Conservation (phyloP, 2,113 vertebrate genomes). For the Coreoperca whiteheadi region DNA sequence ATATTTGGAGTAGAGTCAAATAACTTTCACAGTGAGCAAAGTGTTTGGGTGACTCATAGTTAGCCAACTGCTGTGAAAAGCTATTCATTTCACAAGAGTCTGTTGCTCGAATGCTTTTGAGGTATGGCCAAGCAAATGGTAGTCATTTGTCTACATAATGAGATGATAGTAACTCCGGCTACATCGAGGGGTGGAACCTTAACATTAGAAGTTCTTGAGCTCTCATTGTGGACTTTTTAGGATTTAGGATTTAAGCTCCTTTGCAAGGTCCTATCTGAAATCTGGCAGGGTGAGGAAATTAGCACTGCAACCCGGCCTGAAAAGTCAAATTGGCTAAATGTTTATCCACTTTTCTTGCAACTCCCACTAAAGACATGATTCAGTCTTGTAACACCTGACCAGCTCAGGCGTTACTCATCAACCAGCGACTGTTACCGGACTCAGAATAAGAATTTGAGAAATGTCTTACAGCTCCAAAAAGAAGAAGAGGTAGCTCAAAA, state of each 20-base stretch:
- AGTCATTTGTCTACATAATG: conserved; percentile 16
- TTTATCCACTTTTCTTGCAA: conserved; percentile 36
- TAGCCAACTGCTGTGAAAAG: conserved; percentile 44
- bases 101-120: conserved; percentile 7
- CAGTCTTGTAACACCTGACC: conserved; percentile 33
- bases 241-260: conserved; percentile 6
- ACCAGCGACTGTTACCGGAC: not conserved
- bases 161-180: conserved; percentile 2
- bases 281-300: conserved; percentile 36
- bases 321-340: conserved; percentile 25
- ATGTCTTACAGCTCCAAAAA: not conserved
- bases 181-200: not conserved
- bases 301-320: conserved; percentile 7
- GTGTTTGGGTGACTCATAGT: conserved; percentile 55
- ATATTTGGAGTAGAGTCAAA: conserved; percentile 32
- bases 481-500: not conserved
- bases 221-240: not conserved
- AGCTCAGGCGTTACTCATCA: conserved; percentile 20
- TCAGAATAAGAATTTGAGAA: conserved; percentile 11
- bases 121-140: not conserved
- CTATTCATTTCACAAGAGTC: conserved; percentile 33
- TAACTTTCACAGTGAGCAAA: conserved; percentile 36
- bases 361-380: conserved; percentile 42
- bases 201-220: not conserved
- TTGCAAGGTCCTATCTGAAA: conserved; percentile 26